These are phyloP conservation scores for Pantherophis vulpinus DNA, from an alignment of 2,797 vertebrate species.

Conservation along the genomic window DNA sequence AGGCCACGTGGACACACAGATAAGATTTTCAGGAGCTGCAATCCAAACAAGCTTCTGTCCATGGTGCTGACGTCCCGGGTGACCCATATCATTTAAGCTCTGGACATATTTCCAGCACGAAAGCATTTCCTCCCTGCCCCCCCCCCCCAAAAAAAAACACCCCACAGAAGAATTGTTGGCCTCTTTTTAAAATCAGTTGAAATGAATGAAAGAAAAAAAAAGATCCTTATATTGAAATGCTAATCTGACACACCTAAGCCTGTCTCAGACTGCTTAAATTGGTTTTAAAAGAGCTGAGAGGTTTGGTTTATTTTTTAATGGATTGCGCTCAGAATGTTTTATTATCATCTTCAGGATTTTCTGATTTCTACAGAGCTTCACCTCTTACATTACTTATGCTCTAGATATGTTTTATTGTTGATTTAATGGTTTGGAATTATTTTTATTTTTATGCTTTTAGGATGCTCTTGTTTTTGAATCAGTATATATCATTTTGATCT, in stretches of 20 bases:
- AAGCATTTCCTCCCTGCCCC: not conserved
- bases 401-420: not conserved
- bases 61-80: conserved; percentile 4
- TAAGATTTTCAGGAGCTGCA: not conserved
- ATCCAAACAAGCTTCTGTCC: not conserved
- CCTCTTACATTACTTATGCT: not conserved
- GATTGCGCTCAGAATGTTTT: not conserved
- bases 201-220: not conserved
- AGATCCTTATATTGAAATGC: not conserved
- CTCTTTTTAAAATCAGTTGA: not conserved
- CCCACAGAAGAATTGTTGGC: not conserved
- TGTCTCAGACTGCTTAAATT: not conserved
- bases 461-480: not conserved
- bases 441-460: not conserved
- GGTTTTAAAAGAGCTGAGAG: not conserved
- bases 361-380: not conserved
- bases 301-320: not conserved
- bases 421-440: not conserved
- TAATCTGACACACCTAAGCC: not conserved
- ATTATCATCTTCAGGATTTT: not conserved
- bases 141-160: not conserved
- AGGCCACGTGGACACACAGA: not conserved
- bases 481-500: not conserved
- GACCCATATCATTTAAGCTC: not conserved
- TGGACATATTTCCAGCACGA: not conserved